Conservation (phyloP, 92 coral and sea anemone species). For the Epizoanthus ramosus region DNA sequence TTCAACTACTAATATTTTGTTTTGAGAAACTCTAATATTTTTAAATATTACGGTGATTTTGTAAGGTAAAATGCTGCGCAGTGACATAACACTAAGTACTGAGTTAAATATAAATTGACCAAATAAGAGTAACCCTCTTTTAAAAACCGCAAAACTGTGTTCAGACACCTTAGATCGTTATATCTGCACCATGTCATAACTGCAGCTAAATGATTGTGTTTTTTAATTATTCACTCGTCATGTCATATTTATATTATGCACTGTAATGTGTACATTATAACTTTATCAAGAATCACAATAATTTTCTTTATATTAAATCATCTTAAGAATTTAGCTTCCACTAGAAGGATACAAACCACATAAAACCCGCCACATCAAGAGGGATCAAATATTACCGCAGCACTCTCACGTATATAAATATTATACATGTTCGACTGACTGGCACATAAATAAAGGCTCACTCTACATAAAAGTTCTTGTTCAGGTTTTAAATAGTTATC, state of each 20-base stretch:
- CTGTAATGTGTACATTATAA: neutral
- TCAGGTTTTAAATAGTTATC: neutral
- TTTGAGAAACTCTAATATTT: too few relatives aligned
- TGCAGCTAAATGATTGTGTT: neutral
- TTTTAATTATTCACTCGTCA: neutral
- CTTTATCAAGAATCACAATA: constrained; percentile 11
- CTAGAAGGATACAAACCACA: neutral
- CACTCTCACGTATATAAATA: neutral
- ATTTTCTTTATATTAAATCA: too few relatives aligned
- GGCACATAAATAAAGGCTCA: neutral
- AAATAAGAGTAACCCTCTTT: too few relatives aligned
- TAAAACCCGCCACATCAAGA: neutral
- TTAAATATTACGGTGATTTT: too few relatives aligned
- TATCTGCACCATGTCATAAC: too few relatives aligned
- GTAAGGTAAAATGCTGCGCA: too few relatives aligned
- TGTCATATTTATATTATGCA: neutral
- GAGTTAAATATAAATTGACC: too few relatives aligned
- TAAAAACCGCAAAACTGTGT: too few relatives aligned
- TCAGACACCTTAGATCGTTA: too few relatives aligned
- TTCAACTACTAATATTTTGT: too few relatives aligned
- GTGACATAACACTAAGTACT: too few relatives aligned
- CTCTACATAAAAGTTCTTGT: neutral
- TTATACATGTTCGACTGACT: neutral
- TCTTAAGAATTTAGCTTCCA: neutral
- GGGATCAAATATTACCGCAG: neutral